Evolutionary conservation across 1,140 invertebrate species (phyloP).

Genomic region (Cydia splendana): DNA sequence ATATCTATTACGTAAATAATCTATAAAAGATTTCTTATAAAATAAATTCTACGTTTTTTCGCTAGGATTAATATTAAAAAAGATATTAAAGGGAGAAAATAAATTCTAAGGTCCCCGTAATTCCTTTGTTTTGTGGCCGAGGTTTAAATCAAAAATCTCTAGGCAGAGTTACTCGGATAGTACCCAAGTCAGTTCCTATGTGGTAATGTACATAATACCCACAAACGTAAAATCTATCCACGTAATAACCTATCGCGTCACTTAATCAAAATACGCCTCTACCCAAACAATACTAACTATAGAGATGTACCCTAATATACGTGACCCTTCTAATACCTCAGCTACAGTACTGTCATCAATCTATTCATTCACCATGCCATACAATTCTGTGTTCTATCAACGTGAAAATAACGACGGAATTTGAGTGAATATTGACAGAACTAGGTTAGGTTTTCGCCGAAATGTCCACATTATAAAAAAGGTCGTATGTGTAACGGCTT

Average conservation of each 20-base stretch:
- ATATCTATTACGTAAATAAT: no score
- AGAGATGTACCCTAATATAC: slow-evolving; percentile 1
- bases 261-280: slow-evolving; percentile 11
- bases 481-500: background rate
- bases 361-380: background rate
- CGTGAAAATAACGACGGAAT: background rate
- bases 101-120: no score
- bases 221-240: background rate
- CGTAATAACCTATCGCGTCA: background rate
- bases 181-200: no score
- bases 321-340: slow-evolving; percentile 16
- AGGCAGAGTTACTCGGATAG: no score
- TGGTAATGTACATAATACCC: background rate
- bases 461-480: background rate
- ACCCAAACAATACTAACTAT: background rate
- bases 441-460: slow-evolving; percentile 1
- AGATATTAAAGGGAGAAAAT: no score
- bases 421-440: background rate
- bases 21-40: no score
- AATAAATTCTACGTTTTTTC: no score
- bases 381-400: background rate
- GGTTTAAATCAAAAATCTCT: no score
- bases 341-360: slow-evolving; percentile 5
- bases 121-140: no score
- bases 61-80: no score